Percentiles rank a stretch among this genome's conserved stretches.
Conservation (phyloP, 1,140 invertebrate species). For the Pseudomyrmex pallidus region DNA sequence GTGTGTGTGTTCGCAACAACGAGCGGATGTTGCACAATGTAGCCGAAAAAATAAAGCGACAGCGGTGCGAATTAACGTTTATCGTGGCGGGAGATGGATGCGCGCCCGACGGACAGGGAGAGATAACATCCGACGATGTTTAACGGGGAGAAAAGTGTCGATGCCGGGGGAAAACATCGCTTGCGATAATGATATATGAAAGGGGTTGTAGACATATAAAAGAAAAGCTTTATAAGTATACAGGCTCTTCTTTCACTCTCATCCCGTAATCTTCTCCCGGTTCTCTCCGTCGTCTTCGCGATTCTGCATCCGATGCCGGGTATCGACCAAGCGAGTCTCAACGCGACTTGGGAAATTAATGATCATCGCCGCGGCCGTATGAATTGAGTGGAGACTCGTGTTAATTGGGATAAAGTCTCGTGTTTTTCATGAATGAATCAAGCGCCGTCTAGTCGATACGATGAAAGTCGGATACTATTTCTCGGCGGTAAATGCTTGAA, state of each 20-base stretch:
- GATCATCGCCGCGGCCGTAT: constrained; percentile 58
- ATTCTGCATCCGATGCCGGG: neutral
- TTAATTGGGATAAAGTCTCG: constrained; percentile 79
- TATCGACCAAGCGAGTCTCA: constrained; percentile 54
- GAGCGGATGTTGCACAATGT: constrained; percentile 14
- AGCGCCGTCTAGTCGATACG: constrained; percentile 66
- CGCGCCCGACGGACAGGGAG: neutral
- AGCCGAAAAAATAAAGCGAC: constrained; percentile 17
- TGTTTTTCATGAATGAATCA: constrained; percentile 80
- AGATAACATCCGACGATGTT: constrained; percentile 17
- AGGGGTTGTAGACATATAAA: neutral
- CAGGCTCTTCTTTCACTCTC: constrained; percentile 26
- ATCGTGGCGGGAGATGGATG: constrained; percentile 14
- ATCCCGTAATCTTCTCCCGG: neutral
- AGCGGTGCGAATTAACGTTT: constrained; percentile 11
- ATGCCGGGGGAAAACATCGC: neutral
- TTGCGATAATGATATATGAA: neutral
- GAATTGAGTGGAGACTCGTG: constrained; percentile 77
- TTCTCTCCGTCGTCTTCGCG: constrained; percentile 1
- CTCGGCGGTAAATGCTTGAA: constrained; percentile 32
- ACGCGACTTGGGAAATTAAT: constrained; percentile 71
- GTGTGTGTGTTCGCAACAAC: neutral
- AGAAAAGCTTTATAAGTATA: constrained; percentile 17
- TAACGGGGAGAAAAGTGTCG: constrained; percentile 5
- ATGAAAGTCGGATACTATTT: constrained; percentile 43